Base-by-base conservation (phyloP, 2,888 invertebrate genomes). In the Pinctada fucata region DNA sequence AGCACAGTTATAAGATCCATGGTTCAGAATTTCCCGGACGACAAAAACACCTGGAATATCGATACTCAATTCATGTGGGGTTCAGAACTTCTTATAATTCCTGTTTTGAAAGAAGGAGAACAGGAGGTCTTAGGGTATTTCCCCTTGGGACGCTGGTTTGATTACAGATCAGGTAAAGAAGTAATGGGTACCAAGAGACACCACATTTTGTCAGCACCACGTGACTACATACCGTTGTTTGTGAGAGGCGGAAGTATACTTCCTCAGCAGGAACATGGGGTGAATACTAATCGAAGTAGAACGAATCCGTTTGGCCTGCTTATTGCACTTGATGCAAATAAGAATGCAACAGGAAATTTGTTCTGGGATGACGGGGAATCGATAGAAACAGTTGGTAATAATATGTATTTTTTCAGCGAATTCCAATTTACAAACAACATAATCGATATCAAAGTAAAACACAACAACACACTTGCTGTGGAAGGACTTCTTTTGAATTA, bases 1-100 rank as follows among this genome's bases (percentile, higher is more conserved):
- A 95, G 95, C 51, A 96, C 96, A 0, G 97, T 97, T 0, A 95
- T 95, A 0, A 93, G 96, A 63, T 96, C 97, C 0, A 92, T 97
- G 85, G 96, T 96, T 93, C 96, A 96, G 79, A 91, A 90, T 69
- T 91, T 90, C 77, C 87, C 89, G 1, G 82, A 51, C 31, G 91
- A 91, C 72, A 63, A 70, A 31, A 79, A 68, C 10, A 87, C 89
- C 2, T 83, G 85, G 75, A 82, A 78, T 5, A 83, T 91, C 45
- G 91, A 91, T 77, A 84, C 83, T 31, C 91, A 92, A 85, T 92
- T 92, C 72, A 82, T 92, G 82, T 93, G 93, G 93, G 93, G 93
- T 3, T 82, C 89, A 10, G 91, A 88, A 8, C 81, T 93, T 47
- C 86, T 93, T 65, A 90, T 93, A n/a, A 90, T 89, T 49, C 92